Percentiles rank a stretch among this genome's conserved stretches.
Conservation (phyloP, 1,140 invertebrate species). For the Sycophila sp. region DNA sequence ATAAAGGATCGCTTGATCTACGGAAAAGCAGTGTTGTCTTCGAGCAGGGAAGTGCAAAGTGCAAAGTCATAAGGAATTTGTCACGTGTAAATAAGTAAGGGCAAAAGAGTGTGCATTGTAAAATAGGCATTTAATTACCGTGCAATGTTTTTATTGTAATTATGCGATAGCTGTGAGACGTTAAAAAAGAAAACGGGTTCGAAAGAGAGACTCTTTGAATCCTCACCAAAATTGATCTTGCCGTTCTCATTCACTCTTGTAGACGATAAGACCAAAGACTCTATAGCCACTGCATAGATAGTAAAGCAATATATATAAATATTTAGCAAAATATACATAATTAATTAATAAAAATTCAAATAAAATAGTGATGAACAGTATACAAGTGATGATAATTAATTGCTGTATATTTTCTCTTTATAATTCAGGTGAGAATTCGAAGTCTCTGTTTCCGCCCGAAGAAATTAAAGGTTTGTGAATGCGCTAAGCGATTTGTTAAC, state of each 20-base stretch:
- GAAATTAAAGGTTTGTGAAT: neutral
- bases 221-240: no score
- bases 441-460: neutral
- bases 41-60: neutral
- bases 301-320: no score
- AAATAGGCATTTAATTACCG: conserved; percentile 6
- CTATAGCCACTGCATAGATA: no score
- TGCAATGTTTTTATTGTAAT: conserved; percentile 4
- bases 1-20: no score
- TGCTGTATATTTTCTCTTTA: no score
- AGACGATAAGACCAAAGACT: no score
- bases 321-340: no score
- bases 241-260: no score
- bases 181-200: neutral
- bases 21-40: neutral
- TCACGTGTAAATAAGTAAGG: conserved; percentile 18
- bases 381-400: no score
- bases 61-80: conserved; percentile 14
- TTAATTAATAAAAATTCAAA: no score
- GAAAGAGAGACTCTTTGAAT: no score
- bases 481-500: conserved; percentile 16
- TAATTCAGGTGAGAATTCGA: neutral
- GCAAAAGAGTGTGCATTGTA: conserved; percentile 15
- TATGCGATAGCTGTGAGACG: neutral
- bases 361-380: no score